These are phyloP conservation scores for Cheilosia grossa DNA, from an alignment of 2,888 invertebrate species.

Conservation along the genomic window DNA sequence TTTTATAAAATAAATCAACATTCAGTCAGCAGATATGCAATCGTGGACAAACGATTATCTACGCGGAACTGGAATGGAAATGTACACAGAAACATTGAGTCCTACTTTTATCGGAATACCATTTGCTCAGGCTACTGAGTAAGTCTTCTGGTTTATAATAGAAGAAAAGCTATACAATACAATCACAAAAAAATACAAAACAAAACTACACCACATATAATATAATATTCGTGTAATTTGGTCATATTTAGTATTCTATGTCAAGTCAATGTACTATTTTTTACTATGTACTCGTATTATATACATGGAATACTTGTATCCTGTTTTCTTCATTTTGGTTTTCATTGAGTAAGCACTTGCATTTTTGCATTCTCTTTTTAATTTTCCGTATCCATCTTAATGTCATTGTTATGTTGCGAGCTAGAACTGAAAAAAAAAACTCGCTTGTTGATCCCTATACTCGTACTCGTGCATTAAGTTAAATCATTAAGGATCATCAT, in stretches of 20 bases:
- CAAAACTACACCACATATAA: slow-evolving; percentile 55
- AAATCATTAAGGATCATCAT: slow-evolving; percentile 3
- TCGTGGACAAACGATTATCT: slow-evolving; percentile 99
- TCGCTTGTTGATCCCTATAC: slow-evolving; percentile 33
- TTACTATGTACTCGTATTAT: slow-evolving; percentile 59
- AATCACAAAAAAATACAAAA: slow-evolving; percentile 41
- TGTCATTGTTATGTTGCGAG: slow-evolving; percentile 58
- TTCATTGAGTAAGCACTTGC: slow-evolving; percentile 44
- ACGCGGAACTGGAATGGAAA: slow-evolving; percentile 99
- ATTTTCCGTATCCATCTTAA: slow-evolving; percentile 12
- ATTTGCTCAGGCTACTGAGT: slow-evolving; percentile 99
- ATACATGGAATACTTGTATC: slow-evolving; percentile 71
- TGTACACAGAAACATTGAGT: slow-evolving; percentile 99
- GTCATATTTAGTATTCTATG: slow-evolving; percentile 71
- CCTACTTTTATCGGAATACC: slow-evolving; percentile 99
- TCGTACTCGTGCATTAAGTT: slow-evolving; percentile 15
- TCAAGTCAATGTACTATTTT: slow-evolving; percentile 69
- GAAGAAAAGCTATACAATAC: slow-evolving; percentile 68
- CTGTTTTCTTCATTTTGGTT: slow-evolving; percentile 45
- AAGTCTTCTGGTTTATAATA: slow-evolving; percentile 86
- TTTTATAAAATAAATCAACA: slow-evolving; percentile 65
- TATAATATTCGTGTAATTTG: slow-evolving; percentile 68
- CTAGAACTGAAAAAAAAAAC: background rate
- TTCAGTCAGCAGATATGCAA: slow-evolving; percentile 96
- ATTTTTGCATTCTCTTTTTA: slow-evolving; percentile 50